Evolutionary conservation across 1,140 invertebrate species (phyloP).

Genomic region (Goniozus legneri): DNA sequence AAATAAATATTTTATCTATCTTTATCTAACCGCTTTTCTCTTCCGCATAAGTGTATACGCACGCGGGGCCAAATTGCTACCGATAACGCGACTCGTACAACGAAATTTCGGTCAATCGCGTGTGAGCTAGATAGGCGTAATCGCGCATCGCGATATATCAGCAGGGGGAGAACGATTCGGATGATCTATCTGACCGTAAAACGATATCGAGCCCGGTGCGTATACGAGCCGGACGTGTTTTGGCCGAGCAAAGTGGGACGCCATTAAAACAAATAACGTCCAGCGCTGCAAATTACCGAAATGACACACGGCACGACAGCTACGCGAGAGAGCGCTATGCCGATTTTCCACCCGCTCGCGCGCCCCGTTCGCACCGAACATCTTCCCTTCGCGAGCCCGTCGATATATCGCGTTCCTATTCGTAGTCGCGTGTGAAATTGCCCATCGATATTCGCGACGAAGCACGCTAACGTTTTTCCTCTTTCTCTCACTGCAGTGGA

Average conservation of each 20-base stretch:
- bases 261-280: slow-evolving; percentile 25
- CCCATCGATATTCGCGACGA: too few relatives aligned
- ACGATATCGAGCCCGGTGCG: slow-evolving; percentile 29
- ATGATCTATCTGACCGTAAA: slow-evolving; percentile 42
- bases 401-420: too few relatives aligned
- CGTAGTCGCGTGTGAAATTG: too few relatives aligned
- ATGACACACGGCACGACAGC: slow-evolving; percentile 24
- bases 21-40: too few relatives aligned
- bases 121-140: too few relatives aligned
- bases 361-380: background rate
- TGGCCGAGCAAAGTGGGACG: slow-evolving; percentile 17
- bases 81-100: too few relatives aligned
- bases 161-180: too few relatives aligned
- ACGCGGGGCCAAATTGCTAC: too few relatives aligned
- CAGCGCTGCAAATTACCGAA: slow-evolving; percentile 27
- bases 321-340: slow-evolving; percentile 8
- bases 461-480: slow-evolving; percentile 4
- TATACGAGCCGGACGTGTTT: slow-evolving; percentile 11
- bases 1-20: too few relatives aligned
- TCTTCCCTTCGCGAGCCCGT: background rate
- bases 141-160: too few relatives aligned
- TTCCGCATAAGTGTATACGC: too few relatives aligned
- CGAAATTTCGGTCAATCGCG: too few relatives aligned
- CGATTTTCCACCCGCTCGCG: background rate
- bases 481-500: background rate